Conservation (phyloP, 2,113 vertebrate species). For the Takifugu bimaculatus region DNA sequence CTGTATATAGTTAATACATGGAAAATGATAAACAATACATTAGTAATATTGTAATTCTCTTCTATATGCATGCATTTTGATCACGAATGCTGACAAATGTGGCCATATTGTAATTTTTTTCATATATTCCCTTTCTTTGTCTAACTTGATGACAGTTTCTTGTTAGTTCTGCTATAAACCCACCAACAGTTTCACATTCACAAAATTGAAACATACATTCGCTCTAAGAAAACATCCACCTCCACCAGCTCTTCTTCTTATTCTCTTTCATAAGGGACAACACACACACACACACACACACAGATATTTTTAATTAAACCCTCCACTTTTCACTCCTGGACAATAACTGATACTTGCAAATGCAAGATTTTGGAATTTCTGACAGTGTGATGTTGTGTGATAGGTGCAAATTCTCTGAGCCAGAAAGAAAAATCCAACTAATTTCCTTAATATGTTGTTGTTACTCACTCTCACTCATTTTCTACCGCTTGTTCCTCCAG, state of each 20-base stretch:
- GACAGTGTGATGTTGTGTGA: slow-evolving; percentile 35
- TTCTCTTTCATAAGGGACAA: slow-evolving; percentile 49
- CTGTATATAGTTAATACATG: no score
- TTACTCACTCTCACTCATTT: no score
- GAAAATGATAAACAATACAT: no score
- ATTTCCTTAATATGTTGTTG: no score
- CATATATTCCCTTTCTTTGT: slow-evolving; percentile 14
- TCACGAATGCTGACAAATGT: no score
- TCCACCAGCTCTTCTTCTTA: background rate
- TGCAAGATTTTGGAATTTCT: slow-evolving; percentile 60
- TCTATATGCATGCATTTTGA: no score
- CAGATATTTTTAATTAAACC: slow-evolving; percentile 61
- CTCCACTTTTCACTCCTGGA: slow-evolving; percentile 60
- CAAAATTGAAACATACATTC: slow-evolving; percentile 45
- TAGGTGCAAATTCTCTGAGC: background rate
- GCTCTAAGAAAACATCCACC: slow-evolving; percentile 12
- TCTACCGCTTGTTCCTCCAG: no score
- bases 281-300: slow-evolving; percentile 35
- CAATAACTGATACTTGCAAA: slow-evolving; percentile 59
- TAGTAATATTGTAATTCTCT: no score
- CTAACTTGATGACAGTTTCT: slow-evolving; percentile 1
- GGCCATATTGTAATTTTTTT: background rate
- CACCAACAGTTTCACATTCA: slow-evolving; percentile 31
- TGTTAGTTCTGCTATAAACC: background rate
- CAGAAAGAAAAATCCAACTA: no score